Evolutionary conservation across 2,113 vertebrate genomes (phyloP).

Genomic region (Toxostoma redivivum): DNA sequence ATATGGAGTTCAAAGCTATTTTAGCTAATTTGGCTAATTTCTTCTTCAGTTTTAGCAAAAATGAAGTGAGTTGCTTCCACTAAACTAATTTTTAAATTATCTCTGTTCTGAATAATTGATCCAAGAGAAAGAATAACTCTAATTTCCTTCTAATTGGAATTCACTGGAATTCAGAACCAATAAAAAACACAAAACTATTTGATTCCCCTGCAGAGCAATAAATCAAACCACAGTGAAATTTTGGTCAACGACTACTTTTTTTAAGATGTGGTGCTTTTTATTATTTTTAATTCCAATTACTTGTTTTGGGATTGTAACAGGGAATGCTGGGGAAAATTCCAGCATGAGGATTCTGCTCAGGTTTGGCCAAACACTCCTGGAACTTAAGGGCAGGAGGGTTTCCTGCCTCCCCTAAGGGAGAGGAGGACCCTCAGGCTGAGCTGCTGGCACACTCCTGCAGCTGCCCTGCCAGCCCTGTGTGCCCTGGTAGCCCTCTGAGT

Average conservation of each 20-base stretch:
- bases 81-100: not conserved
- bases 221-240: not conserved
- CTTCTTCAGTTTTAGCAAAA: constrained; percentile 41
- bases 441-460: not conserved
- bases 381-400: not conserved
- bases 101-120: constrained; percentile 34
- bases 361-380: not conserved
- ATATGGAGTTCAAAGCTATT: constrained; percentile 56
- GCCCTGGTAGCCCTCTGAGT: not conserved
- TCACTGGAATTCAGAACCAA: not conserved
- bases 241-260: not conserved
- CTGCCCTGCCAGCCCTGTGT: not conserved
- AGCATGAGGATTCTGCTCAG: not conserved
- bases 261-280: not conserved
- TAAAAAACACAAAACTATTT: not conserved
- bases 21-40: constrained; percentile 56
- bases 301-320: not conserved
- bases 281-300: not conserved
- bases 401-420: not conserved
- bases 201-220: not conserved
- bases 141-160: not conserved
- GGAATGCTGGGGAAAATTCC: not conserved
- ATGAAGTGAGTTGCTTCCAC: not conserved
- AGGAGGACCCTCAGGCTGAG: not conserved
- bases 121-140: constrained; percentile 14